Conservation (phyloP, 2,113 vertebrate species). For the Callopanchax toddi region DNA sequence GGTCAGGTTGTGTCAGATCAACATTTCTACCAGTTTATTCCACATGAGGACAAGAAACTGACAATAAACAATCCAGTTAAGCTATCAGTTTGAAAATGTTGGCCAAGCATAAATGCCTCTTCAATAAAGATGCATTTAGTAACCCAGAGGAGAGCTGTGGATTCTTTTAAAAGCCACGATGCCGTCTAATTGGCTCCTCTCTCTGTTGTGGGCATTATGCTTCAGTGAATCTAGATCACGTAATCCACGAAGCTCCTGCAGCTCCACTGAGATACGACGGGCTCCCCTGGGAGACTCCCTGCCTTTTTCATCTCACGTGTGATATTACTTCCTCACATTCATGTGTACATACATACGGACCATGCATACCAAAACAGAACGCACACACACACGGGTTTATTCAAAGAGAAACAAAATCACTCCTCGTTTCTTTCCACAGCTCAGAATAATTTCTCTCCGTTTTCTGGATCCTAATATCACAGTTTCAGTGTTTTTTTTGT, state of each 20-base stretch:
- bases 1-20: conserved; percentile 77
- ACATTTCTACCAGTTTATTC: conserved; percentile 1
- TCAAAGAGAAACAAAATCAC: conserved; percentile 4
- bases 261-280: conserved; percentile 41
- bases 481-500: neutral
- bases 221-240: conserved; percentile 52
- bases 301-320: conserved; percentile 23
- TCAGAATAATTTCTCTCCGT: conserved; percentile 1
- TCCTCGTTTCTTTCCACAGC: neutral
- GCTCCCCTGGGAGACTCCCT: conserved; percentile 32
- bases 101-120: neutral
- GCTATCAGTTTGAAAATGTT: neutral
- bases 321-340: conserved; percentile 9
- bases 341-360: conserved; percentile 19
- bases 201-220: conserved; percentile 47
- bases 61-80: conserved; percentile 2
- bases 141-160: conserved; percentile 30
- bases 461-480: conserved; percentile 17
- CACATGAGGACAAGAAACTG: neutral
- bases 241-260: conserved; percentile 42
- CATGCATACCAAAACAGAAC: conserved; percentile 6
- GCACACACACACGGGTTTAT: conserved; percentile 10
- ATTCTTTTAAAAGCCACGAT: conserved; percentile 54
- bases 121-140: conserved; percentile 18
- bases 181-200: conserved; percentile 59